Base-by-base conservation (phyloP, 2,113 vertebrate genomes). In the Lethenteron camtschaticum region DNA sequence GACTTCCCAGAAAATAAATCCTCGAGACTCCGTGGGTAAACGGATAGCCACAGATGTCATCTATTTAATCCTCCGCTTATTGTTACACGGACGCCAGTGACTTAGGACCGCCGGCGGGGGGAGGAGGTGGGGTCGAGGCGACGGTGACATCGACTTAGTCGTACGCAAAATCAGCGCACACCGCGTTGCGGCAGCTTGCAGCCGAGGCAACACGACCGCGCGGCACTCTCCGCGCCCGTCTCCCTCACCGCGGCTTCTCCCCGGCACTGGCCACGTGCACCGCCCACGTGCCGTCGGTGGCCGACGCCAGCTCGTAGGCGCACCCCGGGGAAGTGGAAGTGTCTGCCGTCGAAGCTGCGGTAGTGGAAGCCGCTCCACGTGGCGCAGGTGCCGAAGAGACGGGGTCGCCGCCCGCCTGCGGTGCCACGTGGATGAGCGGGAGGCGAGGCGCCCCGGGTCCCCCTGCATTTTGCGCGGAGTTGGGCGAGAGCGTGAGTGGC, bases 251-350 rank as follows among this genome's bases (percentile, higher is more conserved):
- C 41, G 41, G 41, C 41, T 5, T 41, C 41, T 41, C 41, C 41
- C 41, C 41, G 41, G 41, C 41, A 41, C 41, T 7, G 3, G 77
- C 71, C 55, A 87, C 73, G 73, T 86, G 77, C 9, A 95, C 14
- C 0, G 81, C 81, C 90, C 90, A 94, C 66, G 80, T 82, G 71
- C 85, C 82, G 0, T 89, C 88, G 0, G 74, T 71, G 4, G 84
- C 81, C 0, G 84, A 77, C 0, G 86, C 83, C 79, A 95, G 75
- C 73, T 81, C 75, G 74, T 94, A 90, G 3, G 79, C 78, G 74
- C 92, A 96, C 73, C 9, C 90, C 86, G 56, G 79, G 71, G 76
- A 90, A 86, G 75, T 81, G 78, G 72, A 87, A 90, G 76, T 94
- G 88, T 56, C 72, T 81, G 56, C 83, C 82, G 0, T 92, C 89